Evolutionary conservation across 2,797 vertebrate species (phyloP).

Genomic region (Peromyscus melanophrys): DNA sequence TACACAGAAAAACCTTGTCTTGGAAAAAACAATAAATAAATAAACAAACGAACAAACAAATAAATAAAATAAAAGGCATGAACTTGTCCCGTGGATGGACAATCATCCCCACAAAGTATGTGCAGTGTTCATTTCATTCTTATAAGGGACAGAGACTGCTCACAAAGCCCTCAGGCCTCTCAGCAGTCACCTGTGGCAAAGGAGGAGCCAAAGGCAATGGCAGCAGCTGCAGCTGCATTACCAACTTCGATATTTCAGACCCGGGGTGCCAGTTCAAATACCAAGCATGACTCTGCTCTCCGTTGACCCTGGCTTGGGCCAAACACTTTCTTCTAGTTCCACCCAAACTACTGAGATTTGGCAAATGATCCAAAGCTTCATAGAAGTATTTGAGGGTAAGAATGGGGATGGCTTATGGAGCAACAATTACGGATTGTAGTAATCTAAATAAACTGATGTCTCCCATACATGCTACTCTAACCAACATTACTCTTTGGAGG

Average conservation of each 20-base stretch:
- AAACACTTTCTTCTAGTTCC: neutral
- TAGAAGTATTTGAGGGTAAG: neutral
- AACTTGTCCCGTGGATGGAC: neutral
- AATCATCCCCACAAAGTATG: neutral
- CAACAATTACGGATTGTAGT: neutral
- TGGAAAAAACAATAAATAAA: too few relatives aligned
- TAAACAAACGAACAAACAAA: too few relatives aligned
- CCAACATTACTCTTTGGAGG: neutral
- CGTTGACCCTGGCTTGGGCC: too few relatives aligned
- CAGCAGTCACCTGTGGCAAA: neutral
- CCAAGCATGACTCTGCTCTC: neutral
- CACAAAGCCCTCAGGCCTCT: neutral
- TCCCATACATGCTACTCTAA: neutral
- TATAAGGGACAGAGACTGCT: neutral
- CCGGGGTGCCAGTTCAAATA: neutral
- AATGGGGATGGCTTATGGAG: neutral
- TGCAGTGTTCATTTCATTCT: neutral
- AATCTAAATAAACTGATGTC: neutral
- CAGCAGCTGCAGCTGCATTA: neutral
- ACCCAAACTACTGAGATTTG: neutral
- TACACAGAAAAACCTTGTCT: too few relatives aligned
- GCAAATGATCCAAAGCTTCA: neutral
- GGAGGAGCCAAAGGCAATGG: neutral
- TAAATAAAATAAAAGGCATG: too few relatives aligned
- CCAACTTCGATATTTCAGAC: neutral